phyloP scores from a whole-genome alignment of 2,797 vertebrate species.

The Champsocephalus esox region DNA sequence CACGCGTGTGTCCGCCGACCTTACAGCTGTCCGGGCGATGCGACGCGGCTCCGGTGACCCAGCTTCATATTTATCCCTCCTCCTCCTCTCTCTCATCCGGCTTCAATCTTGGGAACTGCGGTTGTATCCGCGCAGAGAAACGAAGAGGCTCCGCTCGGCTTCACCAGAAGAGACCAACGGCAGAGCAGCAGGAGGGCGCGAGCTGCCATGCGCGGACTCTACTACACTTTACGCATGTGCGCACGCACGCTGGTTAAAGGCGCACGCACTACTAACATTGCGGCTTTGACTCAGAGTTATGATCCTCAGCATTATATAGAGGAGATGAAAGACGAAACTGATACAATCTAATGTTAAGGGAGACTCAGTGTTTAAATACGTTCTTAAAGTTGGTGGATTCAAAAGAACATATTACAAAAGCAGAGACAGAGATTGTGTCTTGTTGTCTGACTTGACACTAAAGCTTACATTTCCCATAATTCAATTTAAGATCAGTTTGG shows the following conservation, averaged over 20 bases:
- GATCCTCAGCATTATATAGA: slow-evolving; percentile 5
- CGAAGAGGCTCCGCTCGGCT: slow-evolving; percentile 68
- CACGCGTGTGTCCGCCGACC: slow-evolving; percentile 54
- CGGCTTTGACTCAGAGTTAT: slow-evolving; percentile 34
- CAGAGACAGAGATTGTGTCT: not conserved
- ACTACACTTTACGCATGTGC: slow-evolving; percentile 74
- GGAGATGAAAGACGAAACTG: not conserved
- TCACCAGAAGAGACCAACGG: slow-evolving; percentile 73
- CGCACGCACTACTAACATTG: slow-evolving; percentile 59
- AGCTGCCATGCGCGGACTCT: slow-evolving; percentile 76
- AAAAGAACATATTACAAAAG: not conserved
- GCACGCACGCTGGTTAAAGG: slow-evolving; percentile 67
- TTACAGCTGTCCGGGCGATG: slow-evolving; percentile 63
- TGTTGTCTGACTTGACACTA: not conserved
- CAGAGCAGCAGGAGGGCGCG: slow-evolving; percentile 60
- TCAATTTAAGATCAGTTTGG: not conserved
- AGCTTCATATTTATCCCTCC: slow-evolving; percentile 58
- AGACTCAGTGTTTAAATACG: not conserved
- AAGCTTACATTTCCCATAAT: slow-evolving; percentile 33
- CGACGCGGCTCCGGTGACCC: slow-evolving; percentile 56
- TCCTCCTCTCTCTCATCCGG: slow-evolving; percentile 67
- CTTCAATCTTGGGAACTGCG: slow-evolving; percentile 72
- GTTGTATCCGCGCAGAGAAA: slow-evolving; percentile 68
- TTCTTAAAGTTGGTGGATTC: not conserved
- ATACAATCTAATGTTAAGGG: slow-evolving; percentile 12